Evolutionary conservation across 2,113 vertebrate species (phyloP), one percentile per base, ranked within the genome.

Genomic region (Muntiacus muntjak): DNA sequence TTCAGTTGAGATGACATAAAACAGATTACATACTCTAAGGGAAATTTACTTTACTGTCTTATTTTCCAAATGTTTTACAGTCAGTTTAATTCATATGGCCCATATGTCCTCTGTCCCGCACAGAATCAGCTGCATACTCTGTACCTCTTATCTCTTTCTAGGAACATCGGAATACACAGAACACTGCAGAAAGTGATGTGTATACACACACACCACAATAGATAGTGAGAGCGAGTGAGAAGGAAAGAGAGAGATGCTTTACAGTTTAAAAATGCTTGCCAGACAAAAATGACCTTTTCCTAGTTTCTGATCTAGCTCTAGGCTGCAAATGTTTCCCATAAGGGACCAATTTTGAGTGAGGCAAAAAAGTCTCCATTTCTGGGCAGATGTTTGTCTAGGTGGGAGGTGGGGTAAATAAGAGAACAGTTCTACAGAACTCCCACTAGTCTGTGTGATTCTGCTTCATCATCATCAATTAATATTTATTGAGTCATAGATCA

Each of bases 391-490:
- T 71, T 84, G 23, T 96, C 91, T 93, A 98, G 95, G 92, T 95
- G 25, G 97, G 96, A 97, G 96, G 97, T 87, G 83, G 91, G 91
- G 86, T 64, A 97, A 95, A 91, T 83, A 92, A 92, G 93, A 78
- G 81, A 95, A 87, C 10, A 43, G 28, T 50, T 93, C 91, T 84
- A 47, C 71, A 87, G 91, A 89, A 50, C 71, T 95, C 86, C 21
- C 96, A 55, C 57, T 74, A 12, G 78, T 74, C 96, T 81, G 86
- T 97, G 60, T 83, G 86, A 94, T 91, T 97, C 94, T 94, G 95
- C 91, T 91, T 97, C 91, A 94, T 95, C 96, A 96, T 96, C 96
- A 97, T 97, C 93, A 97, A 76, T 95, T 97, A 97, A 97, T 97
- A 91, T 97, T 97, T 91, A 91, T n/a, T 89, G 95, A 97, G 91